These are phyloP conservation scores for Hydriomena furcata DNA, from an alignment of 2,888 invertebrate genomes.

Conservation along the genomic window DNA sequence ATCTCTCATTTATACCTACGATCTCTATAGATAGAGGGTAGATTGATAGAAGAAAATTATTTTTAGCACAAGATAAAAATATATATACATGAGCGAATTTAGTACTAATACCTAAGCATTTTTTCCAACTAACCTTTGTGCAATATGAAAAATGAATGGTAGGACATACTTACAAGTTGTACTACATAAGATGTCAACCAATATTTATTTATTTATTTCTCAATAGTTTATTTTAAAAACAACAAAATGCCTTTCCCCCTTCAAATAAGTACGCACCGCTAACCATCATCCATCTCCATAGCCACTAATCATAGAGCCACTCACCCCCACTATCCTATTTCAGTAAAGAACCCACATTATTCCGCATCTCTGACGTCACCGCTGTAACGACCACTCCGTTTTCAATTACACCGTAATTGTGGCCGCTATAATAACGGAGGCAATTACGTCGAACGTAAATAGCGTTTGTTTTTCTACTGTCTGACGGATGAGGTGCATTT, in stretches of 20 bases:
- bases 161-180: no score
- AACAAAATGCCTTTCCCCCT: not conserved
- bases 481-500: constrained; percentile 34
- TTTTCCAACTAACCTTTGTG: no score
- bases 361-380: constrained; percentile 48
- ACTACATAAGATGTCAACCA: no score
- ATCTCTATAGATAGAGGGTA: no score
- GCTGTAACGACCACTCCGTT: constrained; percentile 67
- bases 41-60: no score
- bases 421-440: constrained; percentile 67
- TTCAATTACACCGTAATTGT: constrained; percentile 80
- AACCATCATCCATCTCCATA: constrained; percentile 11
- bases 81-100: no score
- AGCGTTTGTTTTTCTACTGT: constrained; percentile 66
- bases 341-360: constrained; percentile 38
- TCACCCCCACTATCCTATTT: constrained; percentile 26
- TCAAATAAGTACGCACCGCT: not conserved
- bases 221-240: constrained; percentile 18
- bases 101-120: no score
- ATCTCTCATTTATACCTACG: no score
- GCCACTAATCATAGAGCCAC: constrained; percentile 19
- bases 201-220: no score
- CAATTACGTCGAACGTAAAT: constrained; percentile 73
- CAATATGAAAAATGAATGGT: no score
- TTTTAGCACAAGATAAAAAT: no score